phyloP scores from a whole-genome alignment of 2,888 invertebrate species.

The Chrysina gloriosa region DNA sequence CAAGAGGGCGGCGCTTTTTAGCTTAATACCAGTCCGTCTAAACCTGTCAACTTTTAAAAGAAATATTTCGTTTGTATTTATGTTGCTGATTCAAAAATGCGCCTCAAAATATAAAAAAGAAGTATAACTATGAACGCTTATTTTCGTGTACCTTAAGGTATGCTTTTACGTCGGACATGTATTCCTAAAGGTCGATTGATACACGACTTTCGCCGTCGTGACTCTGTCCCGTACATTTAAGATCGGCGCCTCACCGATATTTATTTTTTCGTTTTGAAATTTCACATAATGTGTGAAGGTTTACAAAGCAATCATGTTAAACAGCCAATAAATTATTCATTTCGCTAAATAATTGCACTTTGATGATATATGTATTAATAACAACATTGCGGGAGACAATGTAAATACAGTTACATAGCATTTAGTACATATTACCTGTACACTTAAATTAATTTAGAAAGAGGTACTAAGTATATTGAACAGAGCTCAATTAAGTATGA shows the following conservation, averaged over 20 bases:
- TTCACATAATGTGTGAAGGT: slow-evolving; percentile 2
- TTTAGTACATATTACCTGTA: no score
- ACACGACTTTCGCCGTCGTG: slow-evolving; percentile 33
- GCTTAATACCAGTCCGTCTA: slow-evolving; percentile 38
- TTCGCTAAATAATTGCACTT: not conserved
- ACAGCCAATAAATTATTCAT: no score
- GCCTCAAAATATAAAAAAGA: slow-evolving; percentile 26
- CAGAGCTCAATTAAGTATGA: no score
- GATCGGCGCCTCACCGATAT: not conserved
- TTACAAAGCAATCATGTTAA: not conserved
- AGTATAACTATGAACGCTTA: not conserved
- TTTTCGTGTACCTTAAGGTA: slow-evolving; percentile 18
- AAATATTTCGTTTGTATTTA: slow-evolving; percentile 40
- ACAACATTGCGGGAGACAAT: no score
- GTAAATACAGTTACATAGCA: no score
- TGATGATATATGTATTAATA: no score
- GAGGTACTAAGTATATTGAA: no score
- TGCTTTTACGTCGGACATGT: slow-evolving; percentile 6
- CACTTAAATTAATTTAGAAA: no score
- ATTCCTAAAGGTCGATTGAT: slow-evolving; percentile 29
- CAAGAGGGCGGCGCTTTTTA: slow-evolving; percentile 45
- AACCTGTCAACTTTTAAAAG: slow-evolving; percentile 41
- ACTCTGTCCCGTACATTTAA: slow-evolving; percentile 14
- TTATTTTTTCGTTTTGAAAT: slow-evolving; percentile 1
- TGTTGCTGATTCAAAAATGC: slow-evolving; percentile 38